Evolutionary conservation across 1,140 invertebrate species (phyloP), one percentile per base, ranked within the genome.

Genomic region (Nixonia krombeini): DNA sequence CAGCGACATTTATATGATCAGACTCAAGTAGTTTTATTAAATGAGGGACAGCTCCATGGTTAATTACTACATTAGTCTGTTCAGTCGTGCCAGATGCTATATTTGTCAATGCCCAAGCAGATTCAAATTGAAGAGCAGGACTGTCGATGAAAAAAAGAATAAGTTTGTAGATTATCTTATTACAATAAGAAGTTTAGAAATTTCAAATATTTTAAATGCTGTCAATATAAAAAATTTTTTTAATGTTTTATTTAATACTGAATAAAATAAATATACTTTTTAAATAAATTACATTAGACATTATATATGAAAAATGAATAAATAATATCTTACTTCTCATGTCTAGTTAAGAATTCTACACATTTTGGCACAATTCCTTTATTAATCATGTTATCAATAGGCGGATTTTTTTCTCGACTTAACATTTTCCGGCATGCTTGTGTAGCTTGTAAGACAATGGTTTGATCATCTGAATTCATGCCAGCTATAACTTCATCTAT

Each of bases 21-120:
- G 93, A 96, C 18, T 87, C 79, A 0, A 99, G 83, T 3, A 99
- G 85, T 0, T 86, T 80, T 23, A 98, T 87, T 62, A 99, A 91
- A 53, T 92, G 90, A 3, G 94, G 93, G 28, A 99, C 90, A 9
- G 96, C 97, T 31, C 94, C 93, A 76, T 90, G 83, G 73, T 93
- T 89, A 4, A 97, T 91, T 25, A 98, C 94, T 37, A 91, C 91
- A 63, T 91, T 88, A 1, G 96, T 98, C 84, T 99, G 96, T 12
- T 92, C 89, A 7, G 95, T 92, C 4, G 93, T 96, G 8, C 97
- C 97, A 0, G 96, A 98, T 7, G 98, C 97, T 65, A 99, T 96
- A 78, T 99, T 99, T 23, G 98, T 99, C 13, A 99, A 82, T 0
- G 96, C 96, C 98, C 98, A 99, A 1, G 97, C 93, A 17, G 97